Conservation (phyloP, 2,888 invertebrate species). For the Notodonta ziczac region DNA sequence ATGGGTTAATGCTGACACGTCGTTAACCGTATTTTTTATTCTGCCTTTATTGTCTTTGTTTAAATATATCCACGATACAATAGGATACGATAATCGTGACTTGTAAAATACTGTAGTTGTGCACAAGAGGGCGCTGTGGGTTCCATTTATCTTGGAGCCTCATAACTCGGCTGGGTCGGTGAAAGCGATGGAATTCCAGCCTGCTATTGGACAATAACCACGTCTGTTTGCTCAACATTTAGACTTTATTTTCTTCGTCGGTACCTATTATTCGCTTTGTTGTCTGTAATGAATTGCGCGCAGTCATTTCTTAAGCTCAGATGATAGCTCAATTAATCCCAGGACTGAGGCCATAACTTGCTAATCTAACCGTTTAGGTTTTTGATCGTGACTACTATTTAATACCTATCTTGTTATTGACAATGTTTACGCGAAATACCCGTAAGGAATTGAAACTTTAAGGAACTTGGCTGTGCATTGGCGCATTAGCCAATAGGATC, state of each 20-base stretch:
- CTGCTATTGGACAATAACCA: conserved; percentile 57
- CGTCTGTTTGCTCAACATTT: conserved; percentile 51
- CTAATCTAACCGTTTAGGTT: conserved; percentile 11
- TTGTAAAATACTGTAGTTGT: conserved; percentile 24
- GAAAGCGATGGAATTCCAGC: conserved; percentile 59
- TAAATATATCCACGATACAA: no score
- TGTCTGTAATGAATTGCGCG: conserved; percentile 13
- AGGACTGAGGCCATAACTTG: background rate
- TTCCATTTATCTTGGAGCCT: conserved; percentile 57
- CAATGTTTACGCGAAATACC: no score
- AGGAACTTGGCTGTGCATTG: no score
- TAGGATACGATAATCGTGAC: conserved; percentile 17
- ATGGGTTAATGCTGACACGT: no score
- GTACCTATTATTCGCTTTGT: conserved; percentile 35
- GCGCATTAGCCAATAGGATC: no score
- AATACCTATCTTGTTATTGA: no score
- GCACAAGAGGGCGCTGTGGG: conserved; percentile 34
- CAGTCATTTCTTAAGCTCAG: conserved; percentile 2
- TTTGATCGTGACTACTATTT: no score
- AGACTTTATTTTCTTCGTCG: conserved; percentile 42
- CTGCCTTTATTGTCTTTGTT: no score
- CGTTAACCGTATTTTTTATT: no score
- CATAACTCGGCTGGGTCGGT: conserved; percentile 53
- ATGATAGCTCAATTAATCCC: background rate
- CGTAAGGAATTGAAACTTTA: no score